A percentile compares a stretch with the other conserved stretches of the same genome.
These are phyloP conservation scores for Centropyge bicolor DNA, from an alignment of 2,797 vertebrate genomes.

Conservation along the genomic window DNA sequence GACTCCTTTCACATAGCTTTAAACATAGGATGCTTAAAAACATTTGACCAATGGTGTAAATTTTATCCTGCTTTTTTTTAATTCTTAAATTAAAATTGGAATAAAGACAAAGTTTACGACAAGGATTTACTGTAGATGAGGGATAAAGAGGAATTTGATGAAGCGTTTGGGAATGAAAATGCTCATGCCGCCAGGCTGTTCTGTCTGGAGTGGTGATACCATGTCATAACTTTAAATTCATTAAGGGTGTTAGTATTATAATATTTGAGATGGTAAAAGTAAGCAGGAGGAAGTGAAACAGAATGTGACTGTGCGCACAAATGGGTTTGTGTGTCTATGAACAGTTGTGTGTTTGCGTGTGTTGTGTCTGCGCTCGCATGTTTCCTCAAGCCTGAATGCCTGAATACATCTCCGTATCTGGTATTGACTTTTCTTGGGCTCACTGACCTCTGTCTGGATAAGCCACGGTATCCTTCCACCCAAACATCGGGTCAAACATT, in stretches of 20 bases:
- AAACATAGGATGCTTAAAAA: neutral
- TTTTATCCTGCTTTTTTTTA: too few relatives aligned
- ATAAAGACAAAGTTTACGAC: neutral
- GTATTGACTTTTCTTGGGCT: constrained; percentile 72
- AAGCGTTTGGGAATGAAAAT: neutral
- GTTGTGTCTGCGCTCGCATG: constrained; percentile 32
- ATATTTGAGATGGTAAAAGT: constrained; percentile 7
- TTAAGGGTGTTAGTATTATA: constrained; percentile 3
- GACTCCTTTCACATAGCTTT: too few relatives aligned
- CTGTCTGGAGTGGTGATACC: neutral
- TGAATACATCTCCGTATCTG: constrained; percentile 59
- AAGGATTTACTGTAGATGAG: neutral
- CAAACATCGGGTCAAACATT: constrained; percentile 70
- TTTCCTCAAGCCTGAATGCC: constrained; percentile 65
- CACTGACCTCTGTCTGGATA: constrained; percentile 69
- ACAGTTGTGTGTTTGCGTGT: constrained; percentile 13
- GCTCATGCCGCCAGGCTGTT: neutral
- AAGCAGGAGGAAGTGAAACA: neutral
- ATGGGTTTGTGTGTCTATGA: constrained; percentile 21
- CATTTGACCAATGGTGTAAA: too few relatives aligned
- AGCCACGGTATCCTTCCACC: constrained; percentile 58
- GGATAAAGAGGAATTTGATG: neutral
- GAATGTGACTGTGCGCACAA: neutral
- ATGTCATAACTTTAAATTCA: constrained; percentile 13
- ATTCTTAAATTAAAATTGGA: neutral